Conservation (phyloP, 2,888 invertebrate genomes). For the Polyommatus icarus region DNA sequence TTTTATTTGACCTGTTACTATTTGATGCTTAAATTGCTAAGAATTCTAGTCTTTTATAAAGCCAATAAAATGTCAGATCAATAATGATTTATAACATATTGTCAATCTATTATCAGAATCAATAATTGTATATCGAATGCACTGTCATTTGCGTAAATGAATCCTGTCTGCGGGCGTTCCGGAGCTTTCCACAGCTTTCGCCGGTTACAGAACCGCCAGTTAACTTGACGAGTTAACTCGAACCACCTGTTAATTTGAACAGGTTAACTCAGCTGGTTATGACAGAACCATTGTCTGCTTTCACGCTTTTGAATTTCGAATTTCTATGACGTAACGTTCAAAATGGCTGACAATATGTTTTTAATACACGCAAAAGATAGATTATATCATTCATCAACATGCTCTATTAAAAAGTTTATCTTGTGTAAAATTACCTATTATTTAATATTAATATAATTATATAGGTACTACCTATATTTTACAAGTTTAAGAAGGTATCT, state of each 20-base stretch:
- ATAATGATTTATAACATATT: no score
- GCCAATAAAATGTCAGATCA: no score
- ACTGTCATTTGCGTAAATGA: background rate
- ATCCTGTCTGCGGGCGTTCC: slow-evolving; percentile 5
- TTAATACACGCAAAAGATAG: background rate
- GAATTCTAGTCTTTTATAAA: no score
- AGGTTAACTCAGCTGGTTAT: background rate
- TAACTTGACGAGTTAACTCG: background rate
- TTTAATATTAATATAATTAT: no score
- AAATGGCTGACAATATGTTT: background rate
- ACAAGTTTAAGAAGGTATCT: no score
- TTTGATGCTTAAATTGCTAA: no score
- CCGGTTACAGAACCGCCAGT: background rate
- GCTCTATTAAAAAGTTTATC: no score
- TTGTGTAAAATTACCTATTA: no score
- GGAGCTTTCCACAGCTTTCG: slow-evolving; percentile 19
- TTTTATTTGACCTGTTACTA: no score
- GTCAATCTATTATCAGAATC: background rate
- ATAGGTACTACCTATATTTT: no score
- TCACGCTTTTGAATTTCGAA: slow-evolving; percentile 19
- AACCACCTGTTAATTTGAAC: background rate
- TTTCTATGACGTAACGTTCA: background rate
- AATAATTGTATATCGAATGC: background rate
- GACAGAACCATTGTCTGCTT: slow-evolving; percentile 11
- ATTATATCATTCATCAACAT: no score